These are phyloP conservation scores for Sturmia bella DNA, from an alignment of 2,888 invertebrate species.

Conservation along the genomic window DNA sequence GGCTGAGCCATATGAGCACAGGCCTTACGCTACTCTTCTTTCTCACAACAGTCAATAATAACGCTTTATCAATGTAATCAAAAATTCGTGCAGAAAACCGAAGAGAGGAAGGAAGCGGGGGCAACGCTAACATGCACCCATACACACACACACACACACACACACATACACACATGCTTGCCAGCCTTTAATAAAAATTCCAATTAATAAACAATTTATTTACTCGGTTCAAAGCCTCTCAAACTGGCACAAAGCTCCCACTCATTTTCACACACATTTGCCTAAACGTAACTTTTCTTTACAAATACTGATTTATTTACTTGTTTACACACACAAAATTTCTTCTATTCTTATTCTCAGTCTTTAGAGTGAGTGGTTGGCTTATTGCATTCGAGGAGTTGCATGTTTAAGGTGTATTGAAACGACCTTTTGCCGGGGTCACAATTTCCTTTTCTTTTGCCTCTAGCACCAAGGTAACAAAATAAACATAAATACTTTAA, in stretches of 20 bases:
- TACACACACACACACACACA: not conserved
- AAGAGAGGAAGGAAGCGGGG: too few species aligned
- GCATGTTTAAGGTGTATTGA: constrained; percentile 62
- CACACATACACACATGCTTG: not conserved
- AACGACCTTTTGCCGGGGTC: constrained; percentile 55
- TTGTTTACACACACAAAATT: not conserved
- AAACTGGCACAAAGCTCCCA: not conserved
- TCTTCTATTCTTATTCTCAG: constrained; percentile 8
- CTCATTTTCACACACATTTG: not conserved
- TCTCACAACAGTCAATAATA: too few species aligned
- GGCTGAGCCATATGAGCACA: too few species aligned
- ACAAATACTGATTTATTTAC: not conserved
- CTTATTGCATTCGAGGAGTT: constrained; percentile 56
- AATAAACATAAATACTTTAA: constrained; percentile 24
- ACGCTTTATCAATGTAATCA: too few species aligned
- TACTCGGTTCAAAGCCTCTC: not conserved
- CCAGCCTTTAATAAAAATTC: too few species aligned
- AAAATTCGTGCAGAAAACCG: too few species aligned
- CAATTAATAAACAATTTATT: not conserved
- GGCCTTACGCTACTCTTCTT: too few species aligned
- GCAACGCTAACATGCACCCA: too few species aligned
- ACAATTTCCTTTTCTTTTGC: constrained; percentile 10
- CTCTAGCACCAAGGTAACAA: constrained; percentile 3
- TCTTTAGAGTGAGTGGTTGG: not conserved
- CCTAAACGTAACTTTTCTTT: not conserved